phyloP scores from a whole-genome alignment of 1,140 invertebrate species.

The Mizuhopecten yessoensis region DNA sequence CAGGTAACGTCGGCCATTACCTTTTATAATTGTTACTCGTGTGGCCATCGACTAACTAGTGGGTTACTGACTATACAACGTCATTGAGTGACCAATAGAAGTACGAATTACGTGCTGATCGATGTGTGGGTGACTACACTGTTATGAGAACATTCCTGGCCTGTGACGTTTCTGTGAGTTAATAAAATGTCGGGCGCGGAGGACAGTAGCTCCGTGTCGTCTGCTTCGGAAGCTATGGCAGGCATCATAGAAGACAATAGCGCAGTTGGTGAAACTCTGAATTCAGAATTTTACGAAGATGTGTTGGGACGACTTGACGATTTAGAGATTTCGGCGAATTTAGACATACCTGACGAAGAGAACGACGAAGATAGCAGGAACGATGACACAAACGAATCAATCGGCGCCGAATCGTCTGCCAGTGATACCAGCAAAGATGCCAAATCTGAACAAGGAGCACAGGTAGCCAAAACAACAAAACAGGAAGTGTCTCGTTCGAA shows the following conservation, averaged over 20 bases:
- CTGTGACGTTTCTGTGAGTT: slow-evolving; percentile 3
- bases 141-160: slow-evolving; percentile 24
- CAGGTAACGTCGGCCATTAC: background rate
- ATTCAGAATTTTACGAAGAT: slow-evolving; percentile 51
- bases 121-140: slow-evolving; percentile 13
- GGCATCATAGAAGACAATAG: background rate
- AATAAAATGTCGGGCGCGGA: background rate
- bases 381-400: slow-evolving; percentile 41
- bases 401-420: slow-evolving; percentile 47
- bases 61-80: background rate
- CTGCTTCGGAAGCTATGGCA: slow-evolving; percentile 3
- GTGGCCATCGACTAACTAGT: background rate
- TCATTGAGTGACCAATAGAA: background rate
- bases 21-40: background rate
- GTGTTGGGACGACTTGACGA: slow-evolving; percentile 62
- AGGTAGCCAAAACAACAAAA: slow-evolving; percentile 44
- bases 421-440: background rate
- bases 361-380: slow-evolving; percentile 48
- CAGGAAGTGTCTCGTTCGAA: slow-evolving; percentile 49
- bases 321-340: slow-evolving; percentile 62
- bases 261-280: background rate
- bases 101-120: background rate
- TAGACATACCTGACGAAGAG: slow-evolving; percentile 60
- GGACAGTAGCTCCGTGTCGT: slow-evolving; percentile 12
- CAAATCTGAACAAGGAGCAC: slow-evolving; percentile 19